phyloP scores from a whole-genome alignment of 2,888 invertebrate species.

The Drosophila pegasa region DNA sequence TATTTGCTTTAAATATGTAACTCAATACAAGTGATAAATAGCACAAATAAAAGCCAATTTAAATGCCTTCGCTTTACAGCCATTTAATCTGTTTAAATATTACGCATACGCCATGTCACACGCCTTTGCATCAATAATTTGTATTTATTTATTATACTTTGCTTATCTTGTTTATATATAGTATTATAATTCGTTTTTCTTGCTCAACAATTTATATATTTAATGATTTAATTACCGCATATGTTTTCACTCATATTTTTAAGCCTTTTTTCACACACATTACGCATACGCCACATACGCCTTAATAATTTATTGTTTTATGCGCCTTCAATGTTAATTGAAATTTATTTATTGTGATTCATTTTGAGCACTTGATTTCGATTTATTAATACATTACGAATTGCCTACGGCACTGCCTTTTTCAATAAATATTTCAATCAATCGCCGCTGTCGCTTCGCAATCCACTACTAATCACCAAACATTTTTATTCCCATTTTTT shows the following conservation, averaged over 20 bases:
- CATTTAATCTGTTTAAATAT: background rate
- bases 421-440: constrained; percentile 38
- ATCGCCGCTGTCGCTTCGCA: constrained; percentile 9
- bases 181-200: background rate
- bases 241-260: background rate
- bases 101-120: constrained; percentile 16
- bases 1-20: background rate
- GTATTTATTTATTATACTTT: background rate
- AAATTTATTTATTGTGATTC: background rate
- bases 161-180: background rate
- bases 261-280: background rate
- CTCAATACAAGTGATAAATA: background rate
- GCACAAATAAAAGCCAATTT: background rate
- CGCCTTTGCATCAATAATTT: background rate
- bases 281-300: background rate
- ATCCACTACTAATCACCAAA: constrained; percentile 38
- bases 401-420: background rate
- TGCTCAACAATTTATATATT: background rate
- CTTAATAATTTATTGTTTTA: background rate
- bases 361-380: constrained; percentile 6
- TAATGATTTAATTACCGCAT: background rate
- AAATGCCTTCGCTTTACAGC: background rate
- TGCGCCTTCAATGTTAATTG: background rate
- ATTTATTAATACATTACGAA: background rate
- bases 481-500: no score